A percentile compares a stretch with the other conserved stretches of the same genome.
Evolutionary conservation across 2,888 invertebrate species (phyloP).

Genomic region (Sacculina carcini): DNA sequence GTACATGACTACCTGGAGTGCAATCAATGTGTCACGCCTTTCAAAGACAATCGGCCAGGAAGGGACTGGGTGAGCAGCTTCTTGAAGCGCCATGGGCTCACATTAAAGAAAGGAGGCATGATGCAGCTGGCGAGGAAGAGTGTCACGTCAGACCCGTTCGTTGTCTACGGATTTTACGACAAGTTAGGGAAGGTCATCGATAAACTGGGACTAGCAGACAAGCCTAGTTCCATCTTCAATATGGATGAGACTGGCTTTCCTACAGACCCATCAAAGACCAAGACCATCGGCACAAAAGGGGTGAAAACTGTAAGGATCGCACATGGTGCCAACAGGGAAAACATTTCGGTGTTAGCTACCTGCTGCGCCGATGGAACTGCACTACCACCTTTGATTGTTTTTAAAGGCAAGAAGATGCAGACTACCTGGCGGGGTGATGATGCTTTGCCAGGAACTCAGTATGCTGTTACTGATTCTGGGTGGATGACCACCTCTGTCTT

Average conservation of each 20-base stretch:
- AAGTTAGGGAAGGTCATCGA: neutral
- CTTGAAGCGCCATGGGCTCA: neutral
- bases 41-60: constrained; percentile 4
- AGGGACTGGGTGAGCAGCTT: constrained; percentile 1
- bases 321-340: constrained; percentile 5
- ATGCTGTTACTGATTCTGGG: constrained; percentile 6
- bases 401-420: no score
- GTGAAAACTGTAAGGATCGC: constrained; percentile 1
- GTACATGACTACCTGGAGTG: constrained; percentile 1
- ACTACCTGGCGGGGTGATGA: no score
- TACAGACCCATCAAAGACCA: constrained; percentile 1
- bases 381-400: no score
- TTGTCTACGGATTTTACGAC: constrained; percentile 7
- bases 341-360: no score
- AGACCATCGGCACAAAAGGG: constrained; percentile 5
- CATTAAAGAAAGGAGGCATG: constrained; percentile 4
- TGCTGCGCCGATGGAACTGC: constrained; percentile 6
- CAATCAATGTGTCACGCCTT: neutral
- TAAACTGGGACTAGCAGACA: neutral
- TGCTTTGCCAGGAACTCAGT: constrained; percentile 6
- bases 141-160: constrained; percentile 7
- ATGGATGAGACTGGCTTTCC: constrained; percentile 7
- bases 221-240: constrained; percentile 3
- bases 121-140: constrained; percentile 7
- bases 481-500: no score